These are phyloP conservation scores for Cyclophora punctaria DNA, from an alignment of 2,888 invertebrate species.

Conservation along the genomic window DNA sequence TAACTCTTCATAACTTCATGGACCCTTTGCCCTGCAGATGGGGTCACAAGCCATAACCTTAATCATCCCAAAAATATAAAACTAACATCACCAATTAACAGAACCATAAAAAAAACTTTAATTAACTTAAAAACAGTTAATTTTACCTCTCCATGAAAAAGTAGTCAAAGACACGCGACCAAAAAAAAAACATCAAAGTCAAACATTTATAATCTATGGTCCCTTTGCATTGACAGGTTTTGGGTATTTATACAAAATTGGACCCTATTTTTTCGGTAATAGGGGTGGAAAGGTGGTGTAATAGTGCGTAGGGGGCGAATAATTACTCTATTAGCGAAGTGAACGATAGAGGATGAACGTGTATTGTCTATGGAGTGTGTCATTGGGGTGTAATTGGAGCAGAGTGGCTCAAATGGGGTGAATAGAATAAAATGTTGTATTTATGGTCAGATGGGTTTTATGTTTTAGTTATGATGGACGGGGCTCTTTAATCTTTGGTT, in stretches of 20 bases:
- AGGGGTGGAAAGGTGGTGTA: background rate
- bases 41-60: too few relatives aligned
- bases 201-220: slow-evolving; percentile 3
- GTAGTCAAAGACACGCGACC: background rate
- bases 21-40: too few relatives aligned
- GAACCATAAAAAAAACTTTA: too few relatives aligned
- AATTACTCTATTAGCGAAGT: slow-evolving; percentile 34
- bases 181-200: slow-evolving; percentile 9
- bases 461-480: too few relatives aligned
- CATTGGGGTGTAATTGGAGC: slow-evolving; percentile 23
- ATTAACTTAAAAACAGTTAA: too few relatives aligned
- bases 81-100: too few relatives aligned
- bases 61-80: too few relatives aligned
- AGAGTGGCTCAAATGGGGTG: background rate
- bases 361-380: slow-evolving; percentile 26
- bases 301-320: slow-evolving; percentile 8
- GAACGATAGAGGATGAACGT: slow-evolving; percentile 21
- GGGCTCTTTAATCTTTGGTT: too few relatives aligned
- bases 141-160: too few relatives aligned
- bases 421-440: background rate
- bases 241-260: background rate
- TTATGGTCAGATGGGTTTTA: too few relatives aligned
- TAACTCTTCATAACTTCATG: too few relatives aligned
- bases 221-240: too few relatives aligned
- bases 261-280: slow-evolving; percentile 1